Percentiles rank a stretch among this genome's conserved stretches.
Evolutionary conservation across 2,888 invertebrate genomes (phyloP).

Genomic region (Halocaridina rubra): DNA sequence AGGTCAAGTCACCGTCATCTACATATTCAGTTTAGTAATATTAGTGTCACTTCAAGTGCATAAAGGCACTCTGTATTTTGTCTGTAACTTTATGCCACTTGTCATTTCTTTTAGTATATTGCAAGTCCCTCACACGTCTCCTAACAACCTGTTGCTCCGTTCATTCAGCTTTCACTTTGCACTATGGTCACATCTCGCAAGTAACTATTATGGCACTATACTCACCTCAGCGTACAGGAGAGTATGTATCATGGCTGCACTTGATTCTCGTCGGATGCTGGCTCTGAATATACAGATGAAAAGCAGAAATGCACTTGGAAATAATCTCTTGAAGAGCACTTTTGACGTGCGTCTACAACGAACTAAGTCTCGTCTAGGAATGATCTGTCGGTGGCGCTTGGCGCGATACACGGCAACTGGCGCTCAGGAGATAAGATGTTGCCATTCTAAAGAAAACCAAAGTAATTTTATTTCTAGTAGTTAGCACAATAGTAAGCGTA

Average conservation of each 20-base stretch:
- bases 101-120: not conserved
- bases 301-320: no score
- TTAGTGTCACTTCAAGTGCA: not conserved
- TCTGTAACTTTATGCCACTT: conserved; percentile 34
- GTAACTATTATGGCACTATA: no score
- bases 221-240: conserved; percentile 38
- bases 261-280: no score
- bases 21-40: no score
- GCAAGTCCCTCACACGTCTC: not conserved
- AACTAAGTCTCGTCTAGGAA: conserved; percentile 11
- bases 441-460: not conserved
- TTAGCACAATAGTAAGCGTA: no score
- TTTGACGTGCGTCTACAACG: conserved; percentile 15
- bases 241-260: conserved; percentile 17
- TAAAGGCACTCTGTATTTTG: not conserved
- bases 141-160: not conserved
- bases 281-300: no score
- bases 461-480: not conserved
- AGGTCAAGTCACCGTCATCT: no score
- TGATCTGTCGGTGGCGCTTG: not conserved
- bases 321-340: conserved; percentile 36
- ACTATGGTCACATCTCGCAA: no score
- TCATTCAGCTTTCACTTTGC: not conserved
- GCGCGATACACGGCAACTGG: conserved; percentile 22
- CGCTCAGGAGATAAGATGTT: not conserved